Base-by-base conservation (phyloP, 2,797 vertebrate genomes). In the Trachops cirrhosus region DNA sequence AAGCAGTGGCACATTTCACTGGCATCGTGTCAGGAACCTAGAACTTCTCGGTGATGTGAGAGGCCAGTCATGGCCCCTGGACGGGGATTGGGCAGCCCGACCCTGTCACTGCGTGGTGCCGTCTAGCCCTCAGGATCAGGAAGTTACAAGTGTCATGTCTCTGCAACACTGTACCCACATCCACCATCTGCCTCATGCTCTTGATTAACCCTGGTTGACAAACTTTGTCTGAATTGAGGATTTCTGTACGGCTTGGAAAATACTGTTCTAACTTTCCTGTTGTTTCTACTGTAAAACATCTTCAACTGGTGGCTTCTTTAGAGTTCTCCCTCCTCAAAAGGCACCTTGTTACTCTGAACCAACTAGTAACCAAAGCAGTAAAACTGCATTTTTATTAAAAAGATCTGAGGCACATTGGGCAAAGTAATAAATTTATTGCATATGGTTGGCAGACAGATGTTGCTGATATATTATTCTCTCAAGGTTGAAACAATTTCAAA, bases 361-460 rank as follows among this genome's bases (percentile, higher is more conserved):
- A 54, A 54, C 32, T 1, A 41, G 73, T 39, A 59, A 84, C 46
- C 15, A 57, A 86, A 59, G 29, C 29, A 59, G 24, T 82, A 44
- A 67, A 7, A 50, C 1, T 16, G 3, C 15, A 9, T 34, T 68
- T 86, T 48, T 67, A 59, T 59, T 62, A 48, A 68, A 93, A 94
- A 94, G 9, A 24, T 41, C 22, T 41, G 50, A 96, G 62, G 64
- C 24, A 74, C 24, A 88, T 85, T 48, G 64, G 77, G 44, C 54
- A 97, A 93, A 96, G 96, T 94, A 92, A 96, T 64, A 73, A 29
- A 92, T 94, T 86, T 96, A 97, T 96, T 90, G 37, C 15, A 50
- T 92, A 15, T 21, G 24, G 37, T 16, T 29, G n/a, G 44, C 68
- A 95, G 70, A 52, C 29, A 52, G 37, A 77, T 54, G 8, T 54